Evolutionary conservation across 2,113 vertebrate species (phyloP).

Genomic region (Aramus guarauna): DNA sequence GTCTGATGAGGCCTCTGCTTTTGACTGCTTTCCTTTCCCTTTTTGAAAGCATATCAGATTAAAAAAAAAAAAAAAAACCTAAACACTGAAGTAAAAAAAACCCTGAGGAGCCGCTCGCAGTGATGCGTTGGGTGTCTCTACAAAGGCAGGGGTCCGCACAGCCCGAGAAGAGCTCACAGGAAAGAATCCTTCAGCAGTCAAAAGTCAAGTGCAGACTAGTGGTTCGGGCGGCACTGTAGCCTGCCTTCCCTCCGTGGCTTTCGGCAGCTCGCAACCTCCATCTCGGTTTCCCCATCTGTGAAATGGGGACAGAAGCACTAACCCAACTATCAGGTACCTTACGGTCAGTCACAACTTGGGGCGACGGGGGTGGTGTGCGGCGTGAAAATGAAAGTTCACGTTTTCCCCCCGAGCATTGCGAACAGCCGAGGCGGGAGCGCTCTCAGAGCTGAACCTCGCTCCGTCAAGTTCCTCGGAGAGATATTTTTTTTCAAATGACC

Average conservation of each 20-base stretch:
- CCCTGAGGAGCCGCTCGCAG: neutral
- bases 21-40: neutral
- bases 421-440: constrained; percentile 8
- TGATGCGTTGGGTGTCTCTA: neutral
- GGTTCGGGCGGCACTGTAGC: neutral
- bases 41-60: neutral
- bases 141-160: neutral
- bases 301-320: neutral
- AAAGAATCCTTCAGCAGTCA: neutral
- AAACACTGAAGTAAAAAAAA: neutral
- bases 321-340: neutral
- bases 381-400: constrained; percentile 43
- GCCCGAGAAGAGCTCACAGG: neutral
- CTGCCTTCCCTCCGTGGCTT: neutral
- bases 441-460: neutral
- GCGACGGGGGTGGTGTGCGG: neutral
- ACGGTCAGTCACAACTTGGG: neutral
- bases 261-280: neutral
- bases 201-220: constrained; percentile 37
- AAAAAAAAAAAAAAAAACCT: neutral
- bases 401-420: neutral
- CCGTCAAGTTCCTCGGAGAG: neutral
- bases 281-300: neutral
- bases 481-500: neutral
- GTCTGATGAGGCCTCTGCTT: neutral